phyloP scores from a whole-genome alignment of 2,888 invertebrate genomes.

The Podotricha telesiphe region DNA sequence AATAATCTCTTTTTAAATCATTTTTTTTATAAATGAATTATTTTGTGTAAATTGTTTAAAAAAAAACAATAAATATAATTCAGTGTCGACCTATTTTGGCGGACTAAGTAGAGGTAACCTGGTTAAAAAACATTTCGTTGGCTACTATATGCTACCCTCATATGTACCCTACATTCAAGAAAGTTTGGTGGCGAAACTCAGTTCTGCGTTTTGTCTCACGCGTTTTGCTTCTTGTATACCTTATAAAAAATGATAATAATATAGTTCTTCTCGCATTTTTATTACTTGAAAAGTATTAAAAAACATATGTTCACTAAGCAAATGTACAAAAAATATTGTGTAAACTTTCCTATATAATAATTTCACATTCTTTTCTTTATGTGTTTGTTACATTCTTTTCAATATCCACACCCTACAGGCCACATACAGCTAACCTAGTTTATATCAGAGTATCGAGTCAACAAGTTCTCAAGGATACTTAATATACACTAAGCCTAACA shows the following conservation, averaged over 20 bases:
- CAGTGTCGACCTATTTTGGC: too few species aligned
- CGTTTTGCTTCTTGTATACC: too few species aligned
- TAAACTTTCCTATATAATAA: neutral
- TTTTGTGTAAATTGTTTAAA: too few species aligned
- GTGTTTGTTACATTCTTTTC: neutral
- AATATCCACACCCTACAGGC: constrained; percentile 15
- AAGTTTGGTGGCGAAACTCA: too few species aligned
- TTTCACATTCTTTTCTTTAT: neutral
- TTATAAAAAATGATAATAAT: neutral
- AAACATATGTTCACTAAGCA: neutral
- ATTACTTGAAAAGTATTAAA: neutral
- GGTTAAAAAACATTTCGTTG: too few species aligned
- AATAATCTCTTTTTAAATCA: too few species aligned
- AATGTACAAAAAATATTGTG: neutral
- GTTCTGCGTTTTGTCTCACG: too few species aligned
- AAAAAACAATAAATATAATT: too few species aligned
- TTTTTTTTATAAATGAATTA: too few species aligned
- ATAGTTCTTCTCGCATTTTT: neutral
- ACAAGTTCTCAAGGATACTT: constrained; percentile 36
- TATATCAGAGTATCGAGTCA: constrained; percentile 16
- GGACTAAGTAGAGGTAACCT: too few species aligned
- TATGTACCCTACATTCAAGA: too few species aligned
- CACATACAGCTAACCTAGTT: constrained; percentile 27
- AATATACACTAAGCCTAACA: constrained; percentile 48
- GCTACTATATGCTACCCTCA: too few species aligned